These are phyloP conservation scores for Oscheius sp. DNA, from an alignment of 2,888 invertebrate genomes.

Conservation along the genomic window DNA sequence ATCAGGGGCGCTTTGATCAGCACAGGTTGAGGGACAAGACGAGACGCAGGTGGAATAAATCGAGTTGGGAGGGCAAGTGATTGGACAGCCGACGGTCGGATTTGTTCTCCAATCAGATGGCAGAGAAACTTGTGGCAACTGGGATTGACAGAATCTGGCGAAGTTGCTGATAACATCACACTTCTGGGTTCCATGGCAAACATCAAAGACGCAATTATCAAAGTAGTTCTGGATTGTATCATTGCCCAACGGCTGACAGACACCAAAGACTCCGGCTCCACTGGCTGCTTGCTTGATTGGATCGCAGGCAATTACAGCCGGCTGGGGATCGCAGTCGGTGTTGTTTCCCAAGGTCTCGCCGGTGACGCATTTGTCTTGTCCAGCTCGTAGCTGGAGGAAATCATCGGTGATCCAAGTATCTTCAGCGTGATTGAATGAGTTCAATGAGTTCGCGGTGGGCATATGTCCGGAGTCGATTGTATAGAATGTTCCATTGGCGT, in stretches of 20 bases:
- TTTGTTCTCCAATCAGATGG: slow-evolving; percentile 33
- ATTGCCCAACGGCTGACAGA: slow-evolving; percentile 43
- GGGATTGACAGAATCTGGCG: slow-evolving; percentile 38
- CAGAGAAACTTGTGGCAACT: background rate
- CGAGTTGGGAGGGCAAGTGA: slow-evolving; percentile 46
- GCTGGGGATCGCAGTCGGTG: slow-evolving; percentile 40
- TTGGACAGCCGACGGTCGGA: slow-evolving; percentile 33
- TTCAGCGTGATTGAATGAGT: slow-evolving; percentile 6
- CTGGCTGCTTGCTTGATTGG: slow-evolving; percentile 45
- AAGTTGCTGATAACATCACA: slow-evolving; percentile 43
- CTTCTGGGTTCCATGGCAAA: slow-evolving; percentile 44
- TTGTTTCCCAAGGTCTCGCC: slow-evolving; percentile 44
- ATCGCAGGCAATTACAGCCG: slow-evolving; percentile 29
- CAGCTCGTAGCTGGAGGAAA: slow-evolving; percentile 39
- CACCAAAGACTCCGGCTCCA: slow-evolving; percentile 53
- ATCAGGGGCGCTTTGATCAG: slow-evolving; percentile 35
- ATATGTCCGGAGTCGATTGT: background rate
- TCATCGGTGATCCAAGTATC: slow-evolving; percentile 53
- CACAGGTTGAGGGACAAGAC: slow-evolving; percentile 60
- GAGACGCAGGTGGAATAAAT: slow-evolving; percentile 46
- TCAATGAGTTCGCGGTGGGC: background rate
- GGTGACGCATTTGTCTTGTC: slow-evolving; percentile 40
- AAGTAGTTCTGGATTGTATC: slow-evolving; percentile 52
- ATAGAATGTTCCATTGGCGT: slow-evolving; percentile 7
- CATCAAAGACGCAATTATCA: slow-evolving; percentile 57